A percentile compares a stretch with the other conserved stretches of the same genome.
phyloP scores from a whole-genome alignment of 2,113 vertebrate genomes.

The Suricata suricatta region DNA sequence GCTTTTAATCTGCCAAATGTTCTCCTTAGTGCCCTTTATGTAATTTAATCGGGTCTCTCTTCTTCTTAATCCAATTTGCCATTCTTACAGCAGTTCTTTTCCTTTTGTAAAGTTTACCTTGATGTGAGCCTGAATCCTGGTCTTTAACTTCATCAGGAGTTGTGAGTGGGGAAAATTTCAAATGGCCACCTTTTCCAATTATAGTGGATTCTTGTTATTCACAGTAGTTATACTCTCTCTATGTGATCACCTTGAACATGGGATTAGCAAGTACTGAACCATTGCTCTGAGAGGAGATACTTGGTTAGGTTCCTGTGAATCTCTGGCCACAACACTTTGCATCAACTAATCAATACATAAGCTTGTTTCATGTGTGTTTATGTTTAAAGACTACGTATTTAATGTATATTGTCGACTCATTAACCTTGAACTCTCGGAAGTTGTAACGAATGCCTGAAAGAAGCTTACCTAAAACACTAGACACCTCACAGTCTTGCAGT shows the following conservation, averaged over 20 bases:
- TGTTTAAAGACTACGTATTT: not conserved
- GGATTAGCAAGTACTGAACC: not conserved
- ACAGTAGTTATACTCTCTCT: not conserved
- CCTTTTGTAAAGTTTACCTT: not conserved
- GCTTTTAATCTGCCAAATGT: not conserved
- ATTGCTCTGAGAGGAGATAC: not conserved
- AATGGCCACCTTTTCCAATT: not conserved
- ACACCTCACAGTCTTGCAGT: not conserved
- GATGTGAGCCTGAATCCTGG: not conserved
- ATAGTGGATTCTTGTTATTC: not conserved
- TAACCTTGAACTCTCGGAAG: not conserved
- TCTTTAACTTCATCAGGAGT: not conserved
- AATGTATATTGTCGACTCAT: not conserved
- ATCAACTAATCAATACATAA: not conserved
- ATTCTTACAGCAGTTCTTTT: not conserved
- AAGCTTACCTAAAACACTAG: not conserved
- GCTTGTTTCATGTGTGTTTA: not conserved
- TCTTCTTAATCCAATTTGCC: not conserved
- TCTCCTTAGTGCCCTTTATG: not conserved
- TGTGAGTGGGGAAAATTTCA: not conserved
- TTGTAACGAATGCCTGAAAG: not conserved
- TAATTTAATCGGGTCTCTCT: not conserved
- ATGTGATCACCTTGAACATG: not conserved
- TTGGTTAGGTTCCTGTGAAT: not conserved
- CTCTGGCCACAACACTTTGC: not conserved